Evolutionary conservation across 1,140 invertebrate species (phyloP).

Genomic region (Pseudomyrmex concolor): DNA sequence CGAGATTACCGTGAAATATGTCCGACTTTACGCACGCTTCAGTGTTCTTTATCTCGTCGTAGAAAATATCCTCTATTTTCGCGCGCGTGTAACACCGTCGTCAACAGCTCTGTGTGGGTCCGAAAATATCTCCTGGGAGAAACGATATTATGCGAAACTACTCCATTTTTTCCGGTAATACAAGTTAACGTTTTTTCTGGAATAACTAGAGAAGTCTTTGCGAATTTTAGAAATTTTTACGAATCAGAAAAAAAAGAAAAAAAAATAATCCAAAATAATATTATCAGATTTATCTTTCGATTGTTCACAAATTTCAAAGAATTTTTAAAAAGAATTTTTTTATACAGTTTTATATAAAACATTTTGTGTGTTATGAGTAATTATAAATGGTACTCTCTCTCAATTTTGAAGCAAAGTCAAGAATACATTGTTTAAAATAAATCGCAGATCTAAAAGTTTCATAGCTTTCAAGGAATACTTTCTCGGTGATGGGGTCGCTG

Average conservation of each 20-base stretch:
- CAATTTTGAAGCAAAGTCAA: too few relatives aligned
- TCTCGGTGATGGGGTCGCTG: background rate
- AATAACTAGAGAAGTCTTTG: conserved; percentile 34
- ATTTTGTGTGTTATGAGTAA: too few relatives aligned
- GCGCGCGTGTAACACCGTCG: background rate
- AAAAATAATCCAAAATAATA: background rate
- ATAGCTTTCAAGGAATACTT: conserved; percentile 4
- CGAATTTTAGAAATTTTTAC: conserved; percentile 20
- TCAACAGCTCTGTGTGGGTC: conserved; percentile 11
- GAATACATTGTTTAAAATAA: too few relatives aligned
- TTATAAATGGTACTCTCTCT: too few relatives aligned
- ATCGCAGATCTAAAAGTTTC: conserved; percentile 1
- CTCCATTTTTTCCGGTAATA: conserved; percentile 36
- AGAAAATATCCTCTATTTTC: conserved; percentile 53
- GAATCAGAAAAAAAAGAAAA: background rate
- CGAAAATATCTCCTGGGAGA: conserved; percentile 18
- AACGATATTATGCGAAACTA: conserved; percentile 31
- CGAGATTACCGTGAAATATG: conserved; percentile 50
- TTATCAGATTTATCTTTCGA: too few relatives aligned
- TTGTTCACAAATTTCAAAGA: background rate
- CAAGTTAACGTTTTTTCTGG: background rate
- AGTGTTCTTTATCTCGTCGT: conserved; percentile 48
- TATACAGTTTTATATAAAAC: too few relatives aligned
- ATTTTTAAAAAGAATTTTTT: background rate
- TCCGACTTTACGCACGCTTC: conserved; percentile 36